Percentiles rank a stretch among this genome's conserved stretches.
These are phyloP conservation scores for Drosophila athabasca DNA, from an alignment of 1,140 invertebrate genomes.

Conservation along the genomic window DNA sequence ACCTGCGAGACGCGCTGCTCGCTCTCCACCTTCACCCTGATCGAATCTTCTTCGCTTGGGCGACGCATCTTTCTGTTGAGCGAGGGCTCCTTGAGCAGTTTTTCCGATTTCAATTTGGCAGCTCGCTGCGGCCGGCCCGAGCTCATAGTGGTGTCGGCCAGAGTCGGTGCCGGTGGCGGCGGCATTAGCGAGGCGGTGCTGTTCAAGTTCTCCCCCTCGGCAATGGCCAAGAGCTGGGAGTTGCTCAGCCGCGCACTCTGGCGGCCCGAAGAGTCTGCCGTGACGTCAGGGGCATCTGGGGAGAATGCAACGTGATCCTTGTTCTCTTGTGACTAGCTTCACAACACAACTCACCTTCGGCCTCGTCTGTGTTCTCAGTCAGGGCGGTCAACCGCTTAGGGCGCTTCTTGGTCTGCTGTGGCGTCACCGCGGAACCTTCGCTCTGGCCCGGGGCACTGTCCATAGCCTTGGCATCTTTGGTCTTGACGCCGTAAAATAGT, in stretches of 20 bases:
- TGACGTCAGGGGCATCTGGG: neutral
- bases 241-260: slow-evolving; percentile 53
- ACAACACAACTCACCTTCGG: slow-evolving; percentile 38
- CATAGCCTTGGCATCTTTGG: slow-evolving; percentile 2
- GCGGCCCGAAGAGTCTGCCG: slow-evolving; percentile 14
- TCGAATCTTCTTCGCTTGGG: slow-evolving; percentile 41
- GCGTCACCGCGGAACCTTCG: slow-evolving; percentile 43
- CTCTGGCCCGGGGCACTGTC: slow-evolving; percentile 8
- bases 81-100: slow-evolving; percentile 63
- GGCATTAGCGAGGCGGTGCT: slow-evolving; percentile 64
- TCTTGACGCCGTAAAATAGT: slow-evolving; percentile 51
- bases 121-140: slow-evolving; percentile 66
- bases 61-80: slow-evolving; percentile 60
- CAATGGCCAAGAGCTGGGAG: slow-evolving; percentile 62
- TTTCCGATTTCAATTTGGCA: slow-evolving; percentile 68
- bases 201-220: slow-evolving; percentile 42
- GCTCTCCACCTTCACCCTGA: slow-evolving; percentile 64
- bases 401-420: slow-evolving; percentile 76
- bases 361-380: slow-evolving; percentile 52
- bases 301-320: neutral
- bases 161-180: slow-evolving; percentile 57
- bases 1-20: slow-evolving; percentile 71
- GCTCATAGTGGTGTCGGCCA: slow-evolving; percentile 43
- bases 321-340: neutral
- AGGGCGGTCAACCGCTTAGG: slow-evolving; percentile 63